These are phyloP conservation scores for Aplysia californica DNA, from an alignment of 1,140 invertebrate species.

Conservation along the genomic window DNA sequence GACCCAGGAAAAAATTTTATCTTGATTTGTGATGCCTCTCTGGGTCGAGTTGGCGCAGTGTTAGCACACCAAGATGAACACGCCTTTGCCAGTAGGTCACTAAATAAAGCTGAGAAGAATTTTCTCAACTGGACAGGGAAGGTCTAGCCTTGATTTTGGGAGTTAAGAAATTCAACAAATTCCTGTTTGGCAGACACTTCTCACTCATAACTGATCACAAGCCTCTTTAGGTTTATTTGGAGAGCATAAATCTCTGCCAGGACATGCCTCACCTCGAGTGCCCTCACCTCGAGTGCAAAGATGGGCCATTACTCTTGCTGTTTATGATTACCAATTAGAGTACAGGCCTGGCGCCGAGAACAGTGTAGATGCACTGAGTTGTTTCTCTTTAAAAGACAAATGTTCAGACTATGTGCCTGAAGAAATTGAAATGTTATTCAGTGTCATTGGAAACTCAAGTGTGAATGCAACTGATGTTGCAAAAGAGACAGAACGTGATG, in stretches of 20 bases:
- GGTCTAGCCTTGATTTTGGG: slow-evolving; percentile 69
- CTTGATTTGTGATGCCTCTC: slow-evolving; percentile 69
- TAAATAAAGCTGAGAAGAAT: slow-evolving; percentile 68
- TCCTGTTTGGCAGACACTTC: slow-evolving; percentile 67
- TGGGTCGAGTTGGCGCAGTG: slow-evolving; percentile 66
- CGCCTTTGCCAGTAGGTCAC: slow-evolving; percentile 66
- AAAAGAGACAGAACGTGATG: background rate
- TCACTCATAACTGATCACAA: slow-evolving; percentile 69
- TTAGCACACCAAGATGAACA: background rate
- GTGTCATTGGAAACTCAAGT: background rate
- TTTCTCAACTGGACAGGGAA: slow-evolving; percentile 72
- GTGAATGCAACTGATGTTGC: background rate
- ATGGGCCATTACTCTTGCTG: slow-evolving; percentile 46
- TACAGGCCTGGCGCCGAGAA: slow-evolving; percentile 64
- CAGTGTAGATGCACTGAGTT: slow-evolving; percentile 5
- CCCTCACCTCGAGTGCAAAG: slow-evolving; percentile 51
- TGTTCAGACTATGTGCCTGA: background rate
- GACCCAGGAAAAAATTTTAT: slow-evolving; percentile 49
- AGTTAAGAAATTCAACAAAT: slow-evolving; percentile 68
- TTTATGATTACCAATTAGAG: slow-evolving; percentile 58
- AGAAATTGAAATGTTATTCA: background rate
- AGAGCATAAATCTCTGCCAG: slow-evolving; percentile 54
- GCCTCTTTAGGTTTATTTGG: slow-evolving; percentile 66
- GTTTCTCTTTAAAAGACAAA: background rate
- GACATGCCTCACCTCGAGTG: too few species aligned